A percentile compares a stretch with the other conserved stretches of the same genome.
Conservation (phyloP, 2,888 invertebrate species). For the Apocheima hispidaria region DNA sequence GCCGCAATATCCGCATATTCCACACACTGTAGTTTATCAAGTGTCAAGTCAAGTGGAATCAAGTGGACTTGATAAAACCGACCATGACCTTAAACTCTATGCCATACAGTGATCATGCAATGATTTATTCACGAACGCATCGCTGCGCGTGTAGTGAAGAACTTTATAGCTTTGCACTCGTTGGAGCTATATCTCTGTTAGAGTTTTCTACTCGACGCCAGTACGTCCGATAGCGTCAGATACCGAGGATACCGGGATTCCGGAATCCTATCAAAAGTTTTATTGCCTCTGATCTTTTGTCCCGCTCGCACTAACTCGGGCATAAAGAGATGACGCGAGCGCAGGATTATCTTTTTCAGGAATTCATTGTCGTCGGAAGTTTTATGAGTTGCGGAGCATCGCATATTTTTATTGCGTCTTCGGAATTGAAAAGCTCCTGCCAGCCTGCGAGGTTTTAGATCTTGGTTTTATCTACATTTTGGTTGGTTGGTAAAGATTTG, state of each 20-base stretch:
- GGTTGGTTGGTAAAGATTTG: not conserved
- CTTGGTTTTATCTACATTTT: conserved; percentile 36
- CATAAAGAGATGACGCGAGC: conserved; percentile 73
- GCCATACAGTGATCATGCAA: too few relatives aligned
- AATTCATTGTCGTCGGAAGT: conserved; percentile 84
- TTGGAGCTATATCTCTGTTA: not conserved
- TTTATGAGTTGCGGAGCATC: conserved; percentile 78
- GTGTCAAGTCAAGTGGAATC: too few relatives aligned
- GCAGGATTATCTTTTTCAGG: conserved; percentile 81
- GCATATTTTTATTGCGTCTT: conserved; percentile 84
- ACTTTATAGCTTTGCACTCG: too few relatives aligned
- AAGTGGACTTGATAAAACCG: too few relatives aligned
- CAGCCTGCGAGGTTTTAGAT: conserved; percentile 46
- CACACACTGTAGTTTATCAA: too few relatives aligned
- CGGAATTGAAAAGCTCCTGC: conserved; percentile 72
- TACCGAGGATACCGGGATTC: conserved; percentile 79
- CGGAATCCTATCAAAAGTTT: conserved; percentile 83
- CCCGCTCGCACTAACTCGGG: conserved; percentile 70
- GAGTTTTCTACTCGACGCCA: not conserved
- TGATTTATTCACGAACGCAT: too few relatives aligned
- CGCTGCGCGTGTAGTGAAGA: too few relatives aligned
- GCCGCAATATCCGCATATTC: too few relatives aligned
- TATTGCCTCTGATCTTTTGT: conserved; percentile 76
- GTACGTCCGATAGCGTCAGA: conserved; percentile 80
- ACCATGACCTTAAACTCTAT: too few relatives aligned